phyloP scores from a whole-genome alignment of 2,113 vertebrate species.

The Indri indri region DNA sequence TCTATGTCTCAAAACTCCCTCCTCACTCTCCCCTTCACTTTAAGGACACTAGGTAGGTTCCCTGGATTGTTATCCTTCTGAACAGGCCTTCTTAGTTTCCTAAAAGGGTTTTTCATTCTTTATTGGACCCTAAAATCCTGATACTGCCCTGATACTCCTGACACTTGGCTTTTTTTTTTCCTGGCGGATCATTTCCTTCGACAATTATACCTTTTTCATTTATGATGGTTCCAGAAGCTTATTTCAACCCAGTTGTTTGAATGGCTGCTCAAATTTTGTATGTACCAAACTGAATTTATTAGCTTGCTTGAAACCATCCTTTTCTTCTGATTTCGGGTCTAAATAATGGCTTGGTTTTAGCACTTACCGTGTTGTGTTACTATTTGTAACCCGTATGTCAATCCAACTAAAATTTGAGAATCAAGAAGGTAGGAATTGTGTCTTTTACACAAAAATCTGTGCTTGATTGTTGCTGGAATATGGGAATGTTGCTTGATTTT shows the following conservation, averaged over 20 bases:
- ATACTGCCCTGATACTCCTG: no score
- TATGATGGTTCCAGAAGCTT: not conserved
- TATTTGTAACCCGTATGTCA: not conserved
- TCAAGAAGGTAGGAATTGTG: not conserved
- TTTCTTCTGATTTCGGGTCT: not conserved
- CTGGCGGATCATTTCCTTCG: not conserved
- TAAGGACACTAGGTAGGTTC: not conserved
- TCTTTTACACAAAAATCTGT: not conserved
- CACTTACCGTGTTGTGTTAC: not conserved
- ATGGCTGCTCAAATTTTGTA: not conserved
- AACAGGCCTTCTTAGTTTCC: not conserved
- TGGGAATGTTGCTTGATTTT: not conserved
- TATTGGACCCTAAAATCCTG: not conserved
- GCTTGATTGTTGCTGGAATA: not conserved
- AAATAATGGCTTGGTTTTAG: not conserved
- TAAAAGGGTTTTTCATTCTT: not conserved
- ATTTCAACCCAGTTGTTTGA: not conserved
- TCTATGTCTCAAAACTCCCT: not conserved
- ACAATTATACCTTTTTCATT: not conserved
- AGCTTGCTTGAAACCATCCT: not conserved
- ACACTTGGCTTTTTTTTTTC: not conserved
- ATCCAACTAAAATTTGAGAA: not conserved
- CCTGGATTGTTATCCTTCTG: not conserved
- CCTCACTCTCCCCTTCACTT: not conserved
- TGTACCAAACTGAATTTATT: not conserved